phyloP scores from a whole-genome alignment of 2,888 invertebrate species.

The Monopis laevigella region DNA sequence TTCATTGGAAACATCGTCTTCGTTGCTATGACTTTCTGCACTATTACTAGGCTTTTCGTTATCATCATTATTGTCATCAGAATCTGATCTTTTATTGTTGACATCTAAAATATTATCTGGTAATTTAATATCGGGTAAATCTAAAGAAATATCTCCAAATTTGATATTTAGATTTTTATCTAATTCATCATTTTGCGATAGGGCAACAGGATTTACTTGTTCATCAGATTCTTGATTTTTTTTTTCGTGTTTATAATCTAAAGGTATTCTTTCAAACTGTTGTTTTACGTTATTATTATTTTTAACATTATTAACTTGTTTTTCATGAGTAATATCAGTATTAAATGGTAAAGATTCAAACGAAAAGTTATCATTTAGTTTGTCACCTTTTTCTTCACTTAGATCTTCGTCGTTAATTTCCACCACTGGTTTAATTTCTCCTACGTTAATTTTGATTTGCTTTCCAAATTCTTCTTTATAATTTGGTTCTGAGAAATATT shows the following conservation, averaged over 20 bases:
- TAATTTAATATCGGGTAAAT: slow-evolving; percentile 54
- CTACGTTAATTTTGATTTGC: slow-evolving; percentile 32
- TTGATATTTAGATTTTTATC: slow-evolving; percentile 50
- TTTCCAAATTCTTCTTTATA: not conserved
- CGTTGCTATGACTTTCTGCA: slow-evolving; percentile 21
- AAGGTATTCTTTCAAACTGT: slow-evolving; percentile 56
- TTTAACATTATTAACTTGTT: slow-evolving; percentile 13
- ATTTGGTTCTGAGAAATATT: slow-evolving; percentile 7
- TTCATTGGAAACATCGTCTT: slow-evolving; percentile 19
- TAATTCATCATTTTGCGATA: slow-evolving; percentile 33
- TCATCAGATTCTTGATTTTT: slow-evolving; percentile 17
- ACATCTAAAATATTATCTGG: slow-evolving; percentile 54
- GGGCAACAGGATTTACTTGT: slow-evolving; percentile 30
- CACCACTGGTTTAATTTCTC: slow-evolving; percentile 49
- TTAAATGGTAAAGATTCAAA: not conserved
- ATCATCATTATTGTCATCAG: slow-evolving; percentile 22
- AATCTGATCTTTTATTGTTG: slow-evolving; percentile 30
- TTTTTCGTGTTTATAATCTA: slow-evolving; percentile 44
- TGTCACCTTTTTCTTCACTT: slow-evolving; percentile 21
- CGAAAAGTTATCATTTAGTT: not conserved
- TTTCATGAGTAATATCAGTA: not conserved
- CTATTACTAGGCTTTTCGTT: slow-evolving; percentile 16
- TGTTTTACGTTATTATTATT: slow-evolving; percentile 40
- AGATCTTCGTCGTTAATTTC: slow-evolving; percentile 43
- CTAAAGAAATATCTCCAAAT: slow-evolving; percentile 47